phyloP scores from a whole-genome alignment of 2,888 invertebrate species.

The Epinotia demarniana region DNA sequence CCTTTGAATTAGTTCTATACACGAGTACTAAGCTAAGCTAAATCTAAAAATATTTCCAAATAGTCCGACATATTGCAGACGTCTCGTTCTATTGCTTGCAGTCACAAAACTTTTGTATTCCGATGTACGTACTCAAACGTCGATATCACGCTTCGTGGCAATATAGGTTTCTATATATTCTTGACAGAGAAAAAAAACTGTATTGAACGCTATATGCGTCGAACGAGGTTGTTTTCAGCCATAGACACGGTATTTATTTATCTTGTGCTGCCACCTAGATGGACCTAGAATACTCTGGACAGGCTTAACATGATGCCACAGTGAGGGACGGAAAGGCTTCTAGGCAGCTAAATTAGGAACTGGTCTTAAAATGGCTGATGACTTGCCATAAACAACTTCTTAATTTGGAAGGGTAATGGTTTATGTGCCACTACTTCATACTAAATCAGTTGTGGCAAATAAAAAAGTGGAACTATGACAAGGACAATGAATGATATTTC shows the following conservation, averaged over 20 bases:
- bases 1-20: slow-evolving; percentile 59
- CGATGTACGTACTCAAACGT: slow-evolving; percentile 64
- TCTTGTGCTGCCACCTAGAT: slow-evolving; percentile 24
- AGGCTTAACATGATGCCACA: too few species aligned
- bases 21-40: slow-evolving; percentile 63
- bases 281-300: too few species aligned
- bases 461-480: too few species aligned
- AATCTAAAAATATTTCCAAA: slow-evolving; percentile 84
- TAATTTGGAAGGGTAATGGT: too few species aligned
- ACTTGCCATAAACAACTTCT: too few species aligned
- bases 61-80: slow-evolving; percentile 85
- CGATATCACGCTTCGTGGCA: slow-evolving; percentile 62
- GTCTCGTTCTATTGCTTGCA: slow-evolving; percentile 72
- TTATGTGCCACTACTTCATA: too few species aligned
- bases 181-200: slow-evolving; percentile 48
- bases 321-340: too few species aligned
- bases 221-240: slow-evolving; percentile 55
- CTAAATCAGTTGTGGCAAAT: too few species aligned
- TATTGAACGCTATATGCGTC: slow-evolving; percentile 58
- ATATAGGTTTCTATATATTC: slow-evolving; percentile 56
- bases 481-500: too few species aligned
- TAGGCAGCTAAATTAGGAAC: too few species aligned
- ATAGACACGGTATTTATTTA: slow-evolving; percentile 45
- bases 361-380: too few species aligned
- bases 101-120: slow-evolving; percentile 70